phyloP scores from a whole-genome alignment of 2,797 vertebrate genomes.

The Scarus forsteni region DNA sequence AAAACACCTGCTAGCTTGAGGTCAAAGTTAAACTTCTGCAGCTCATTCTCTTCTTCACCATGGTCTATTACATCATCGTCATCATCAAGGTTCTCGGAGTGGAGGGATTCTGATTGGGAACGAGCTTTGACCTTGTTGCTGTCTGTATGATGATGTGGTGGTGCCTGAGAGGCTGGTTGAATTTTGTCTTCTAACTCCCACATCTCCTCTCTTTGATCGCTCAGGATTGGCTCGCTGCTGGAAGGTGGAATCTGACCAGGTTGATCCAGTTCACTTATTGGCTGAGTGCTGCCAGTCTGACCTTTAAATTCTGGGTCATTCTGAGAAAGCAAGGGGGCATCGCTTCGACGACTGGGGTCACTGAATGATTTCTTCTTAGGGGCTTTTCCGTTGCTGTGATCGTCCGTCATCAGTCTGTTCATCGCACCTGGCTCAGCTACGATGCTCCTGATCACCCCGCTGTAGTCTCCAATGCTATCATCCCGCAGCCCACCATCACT shows the following conservation, averaged over 20 bases:
- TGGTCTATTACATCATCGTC: constrained; percentile 64
- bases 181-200: constrained; percentile 76
- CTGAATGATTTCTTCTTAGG: constrained; percentile 98
- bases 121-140: constrained; percentile 51
- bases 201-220: constrained; percentile 82
- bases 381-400: constrained; percentile 90
- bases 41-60: constrained; percentile 43
- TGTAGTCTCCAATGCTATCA: constrained; percentile 87
- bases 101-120: constrained; percentile 82
- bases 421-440: constrained; percentile 92
- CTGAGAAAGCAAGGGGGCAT: constrained; percentile 74
- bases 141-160: constrained; percentile 27
- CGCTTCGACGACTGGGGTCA: constrained; percentile 93
- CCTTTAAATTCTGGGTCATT: constrained; percentile 76
- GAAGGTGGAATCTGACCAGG: constrained; percentile 87
- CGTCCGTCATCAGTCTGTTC: constrained; percentile 88
- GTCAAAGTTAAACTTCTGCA: constrained; percentile 85
- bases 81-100: constrained; percentile 59
- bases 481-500: constrained; percentile 88
- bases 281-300: constrained; percentile 84
- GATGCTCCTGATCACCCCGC: constrained; percentile 92
- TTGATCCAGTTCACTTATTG: constrained; percentile 91
- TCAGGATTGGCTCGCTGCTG: constrained; percentile 95
- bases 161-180: constrained; percentile 33
- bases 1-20: constrained; percentile 87